phyloP scores from a whole-genome alignment of 2,888 invertebrate genomes.

The Dynastes tityus region DNA sequence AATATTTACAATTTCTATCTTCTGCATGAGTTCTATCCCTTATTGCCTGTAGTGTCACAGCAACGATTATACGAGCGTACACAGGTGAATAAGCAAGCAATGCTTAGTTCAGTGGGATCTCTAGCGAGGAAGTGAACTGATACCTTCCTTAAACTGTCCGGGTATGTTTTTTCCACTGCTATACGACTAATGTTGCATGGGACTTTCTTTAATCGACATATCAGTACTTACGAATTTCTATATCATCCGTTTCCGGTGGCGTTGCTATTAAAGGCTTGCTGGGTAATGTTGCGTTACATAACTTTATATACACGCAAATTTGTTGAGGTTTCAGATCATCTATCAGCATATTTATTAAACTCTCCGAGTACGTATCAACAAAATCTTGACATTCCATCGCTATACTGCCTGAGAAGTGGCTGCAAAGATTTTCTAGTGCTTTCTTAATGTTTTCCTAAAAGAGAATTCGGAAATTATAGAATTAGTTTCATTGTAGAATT shows the following conservation, averaged over 20 bases:
- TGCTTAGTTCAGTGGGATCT: too few species aligned
- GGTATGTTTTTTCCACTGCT: neutral
- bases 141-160: too few species aligned
- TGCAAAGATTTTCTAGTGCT: slow-evolving; percentile 82
- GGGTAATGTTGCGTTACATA: slow-evolving; percentile 77
- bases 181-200: too few species aligned
- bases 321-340: slow-evolving; percentile 84
- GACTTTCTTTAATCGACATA: neutral
- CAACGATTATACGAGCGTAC: too few species aligned
- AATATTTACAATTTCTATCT: too few species aligned
- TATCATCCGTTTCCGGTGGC: slow-evolving; percentile 55
- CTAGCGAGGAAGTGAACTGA: too few species aligned
- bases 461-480: too few species aligned
- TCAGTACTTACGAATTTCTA: slow-evolving; percentile 71
- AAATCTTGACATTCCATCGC: slow-evolving; percentile 82
- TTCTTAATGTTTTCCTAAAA: slow-evolving; percentile 79
- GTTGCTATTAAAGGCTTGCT: slow-evolving; percentile 61
- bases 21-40: too few species aligned
- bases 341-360: slow-evolving; percentile 84
- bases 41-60: too few species aligned
- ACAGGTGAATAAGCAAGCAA: too few species aligned
- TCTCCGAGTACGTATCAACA: slow-evolving; percentile 83
- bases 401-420: slow-evolving; percentile 77
- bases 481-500: too few species aligned
- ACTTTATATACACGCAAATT: slow-evolving; percentile 83